A percentile compares a stretch with the other conserved stretches of the same genome.
Conservation (phyloP, 2,797 vertebrate species). For the Dromococcyx pavoninus region DNA sequence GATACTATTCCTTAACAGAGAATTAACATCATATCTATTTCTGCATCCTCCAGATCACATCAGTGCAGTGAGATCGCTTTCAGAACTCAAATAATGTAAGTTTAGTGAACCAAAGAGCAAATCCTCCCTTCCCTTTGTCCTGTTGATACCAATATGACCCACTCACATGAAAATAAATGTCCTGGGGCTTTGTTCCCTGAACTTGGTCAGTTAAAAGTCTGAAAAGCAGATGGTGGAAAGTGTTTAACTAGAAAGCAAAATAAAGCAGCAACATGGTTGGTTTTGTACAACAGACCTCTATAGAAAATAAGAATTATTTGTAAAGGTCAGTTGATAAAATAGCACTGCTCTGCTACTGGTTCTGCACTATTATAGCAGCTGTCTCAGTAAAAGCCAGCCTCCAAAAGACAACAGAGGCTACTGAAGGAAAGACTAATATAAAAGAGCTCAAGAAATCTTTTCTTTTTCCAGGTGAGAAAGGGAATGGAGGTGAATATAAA, state of each 20-base stretch:
- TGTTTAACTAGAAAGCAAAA: conserved; percentile 3
- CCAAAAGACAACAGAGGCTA: neutral
- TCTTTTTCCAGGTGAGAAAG: neutral
- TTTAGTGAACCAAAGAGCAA: neutral
- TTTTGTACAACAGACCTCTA: neutral
- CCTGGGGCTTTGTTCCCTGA: neutral
- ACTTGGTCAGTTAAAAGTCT: neutral
- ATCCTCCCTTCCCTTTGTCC: neutral
- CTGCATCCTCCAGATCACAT: neutral
- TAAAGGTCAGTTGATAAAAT: conserved; percentile 41
- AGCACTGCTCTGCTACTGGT: neutral
- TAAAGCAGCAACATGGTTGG: neutral
- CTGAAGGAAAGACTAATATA: neutral
- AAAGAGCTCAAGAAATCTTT: neutral
- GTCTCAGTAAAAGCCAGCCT: neutral
- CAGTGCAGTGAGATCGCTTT: neutral
- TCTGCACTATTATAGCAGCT: neutral
- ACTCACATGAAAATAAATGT: neutral
- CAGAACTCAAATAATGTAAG: neutral
- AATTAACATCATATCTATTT: neutral
- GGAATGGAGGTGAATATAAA: neutral
- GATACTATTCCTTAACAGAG: neutral
- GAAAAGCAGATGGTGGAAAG: conserved; percentile 16
- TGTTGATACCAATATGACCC: neutral
- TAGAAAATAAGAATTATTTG: neutral